Base-by-base conservation (phyloP, 1,140 invertebrate genomes). In the Elymnias hypermnestra region DNA sequence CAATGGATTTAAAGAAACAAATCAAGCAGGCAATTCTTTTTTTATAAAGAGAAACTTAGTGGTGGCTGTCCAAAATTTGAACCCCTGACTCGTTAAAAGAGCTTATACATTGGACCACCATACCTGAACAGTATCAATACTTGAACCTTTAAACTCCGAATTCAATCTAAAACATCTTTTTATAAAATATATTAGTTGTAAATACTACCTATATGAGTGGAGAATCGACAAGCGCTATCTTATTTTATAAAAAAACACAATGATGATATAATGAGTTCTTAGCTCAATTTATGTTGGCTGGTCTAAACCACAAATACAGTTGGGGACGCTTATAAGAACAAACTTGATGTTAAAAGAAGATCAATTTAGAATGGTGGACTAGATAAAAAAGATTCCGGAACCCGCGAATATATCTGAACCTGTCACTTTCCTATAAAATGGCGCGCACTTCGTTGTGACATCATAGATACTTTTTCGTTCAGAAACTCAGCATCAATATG, bases 371-470 rank as follows among this genome's bases (percentile, higher is more conserved):
- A 9, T 47, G 36, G 44, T 47, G 3, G 5, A 1, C 25, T 6
- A 12, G 21, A 10, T 22, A 44, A 25, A 44, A 44, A 36, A 44
- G 10, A 12, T 23, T 23, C 36, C 18, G 19, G 28, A 54, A 50
- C 48, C 43, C 39, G 26, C 52, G 52, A 36, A 38, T 53, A 40
- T 48, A 25, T 36, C 18, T 15, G 15, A 37, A 41, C 67, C 72
- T 49, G 72, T 76, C 68, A 69, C 70, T 63, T 51, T 22, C 38
- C 33, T 76, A 76, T 76, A 76, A 66, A 76, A 66, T 51, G 38
- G 51, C 54, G 45, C 13, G 28, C 28, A 35, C 46, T 31, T 40
- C 48, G 46, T 64, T 66, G 55, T 72, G 63, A 57, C 67, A 71
- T 64, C 72, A 71, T 52, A 62, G 53, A 57, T 35, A 46, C 46